These are phyloP conservation scores for Baryphthengus martii DNA, from an alignment of 2,113 vertebrate species.

Conservation along the genomic window DNA sequence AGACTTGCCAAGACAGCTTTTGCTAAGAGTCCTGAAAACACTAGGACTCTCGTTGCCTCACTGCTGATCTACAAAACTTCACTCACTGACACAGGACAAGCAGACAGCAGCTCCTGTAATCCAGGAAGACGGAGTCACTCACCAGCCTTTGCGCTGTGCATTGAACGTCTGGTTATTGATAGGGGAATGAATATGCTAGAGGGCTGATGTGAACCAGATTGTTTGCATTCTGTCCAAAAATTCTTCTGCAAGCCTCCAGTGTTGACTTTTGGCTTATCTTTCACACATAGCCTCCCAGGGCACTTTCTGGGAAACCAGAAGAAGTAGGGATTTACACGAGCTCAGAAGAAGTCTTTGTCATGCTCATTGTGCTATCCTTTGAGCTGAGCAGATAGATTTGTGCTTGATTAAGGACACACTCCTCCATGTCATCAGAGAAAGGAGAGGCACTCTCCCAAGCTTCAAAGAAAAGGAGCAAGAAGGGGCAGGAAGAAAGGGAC, in stretches of 20 bases:
- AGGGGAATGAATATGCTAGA: neutral
- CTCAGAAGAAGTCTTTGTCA: neutral
- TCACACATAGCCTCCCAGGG: neutral
- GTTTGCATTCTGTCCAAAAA: neutral
- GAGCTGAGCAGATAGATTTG: neutral
- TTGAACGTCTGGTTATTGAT: constrained; percentile 18
- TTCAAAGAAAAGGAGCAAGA: neutral
- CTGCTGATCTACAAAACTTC: neutral
- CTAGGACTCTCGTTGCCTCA: neutral
- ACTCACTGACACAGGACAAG: neutral
- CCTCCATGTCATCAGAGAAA: neutral
- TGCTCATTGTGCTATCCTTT: neutral
- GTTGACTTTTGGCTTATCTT: neutral
- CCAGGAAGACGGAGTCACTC: neutral
- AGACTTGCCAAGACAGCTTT: neutral
- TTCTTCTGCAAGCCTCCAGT: neutral
- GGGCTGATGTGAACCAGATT: constrained; percentile 29
- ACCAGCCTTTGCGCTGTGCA: neutral
- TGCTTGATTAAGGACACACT: neutral
- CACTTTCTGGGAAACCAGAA: neutral
- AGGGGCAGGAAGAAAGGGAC: neutral
- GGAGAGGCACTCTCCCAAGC: neutral
- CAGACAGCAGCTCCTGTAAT: neutral
- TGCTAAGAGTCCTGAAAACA: neutral
- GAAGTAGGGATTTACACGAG: neutral